Evolutionary conservation across 2,113 vertebrate genomes (phyloP).

Genomic region (Promerops cafer): DNA sequence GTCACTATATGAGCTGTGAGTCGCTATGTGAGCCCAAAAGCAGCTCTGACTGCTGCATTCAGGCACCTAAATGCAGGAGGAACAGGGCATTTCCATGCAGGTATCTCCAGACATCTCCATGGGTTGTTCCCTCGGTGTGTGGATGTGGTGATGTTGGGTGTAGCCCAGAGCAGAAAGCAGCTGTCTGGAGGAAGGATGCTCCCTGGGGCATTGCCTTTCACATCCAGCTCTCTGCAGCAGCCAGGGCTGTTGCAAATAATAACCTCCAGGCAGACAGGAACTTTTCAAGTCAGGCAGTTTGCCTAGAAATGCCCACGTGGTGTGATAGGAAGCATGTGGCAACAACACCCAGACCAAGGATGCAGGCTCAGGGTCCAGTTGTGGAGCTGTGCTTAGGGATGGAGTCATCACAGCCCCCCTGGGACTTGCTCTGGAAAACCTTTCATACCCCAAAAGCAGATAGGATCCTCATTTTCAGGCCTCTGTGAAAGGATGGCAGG

Average conservation of each 20-base stretch:
- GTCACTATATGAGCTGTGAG: background rate
- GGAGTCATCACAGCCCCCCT: background rate
- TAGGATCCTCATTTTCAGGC: background rate
- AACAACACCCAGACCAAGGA: background rate
- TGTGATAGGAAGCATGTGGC: background rate
- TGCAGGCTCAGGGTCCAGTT: background rate
- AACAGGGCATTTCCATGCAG: background rate
- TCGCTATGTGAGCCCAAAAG: background rate
- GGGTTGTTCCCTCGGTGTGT: rapidly evolving
- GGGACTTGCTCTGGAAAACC: background rate
- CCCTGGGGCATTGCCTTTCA: background rate
- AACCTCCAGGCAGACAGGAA: background rate
- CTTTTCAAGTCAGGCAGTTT: background rate
- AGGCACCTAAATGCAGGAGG: background rate
- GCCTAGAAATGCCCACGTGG: background rate
- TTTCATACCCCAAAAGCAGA: background rate
- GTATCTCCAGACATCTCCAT: background rate
- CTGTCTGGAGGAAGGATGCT: background rate
- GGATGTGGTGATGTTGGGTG: background rate
- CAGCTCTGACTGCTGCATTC: background rate
- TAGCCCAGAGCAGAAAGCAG: background rate
- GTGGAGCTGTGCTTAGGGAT: background rate
- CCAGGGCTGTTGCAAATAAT: background rate
- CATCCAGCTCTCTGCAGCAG: background rate
- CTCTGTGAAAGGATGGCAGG: background rate